Evolutionary conservation across 2,113 vertebrate species (phyloP).

Genomic region (Typhlomys cinereus): DNA sequence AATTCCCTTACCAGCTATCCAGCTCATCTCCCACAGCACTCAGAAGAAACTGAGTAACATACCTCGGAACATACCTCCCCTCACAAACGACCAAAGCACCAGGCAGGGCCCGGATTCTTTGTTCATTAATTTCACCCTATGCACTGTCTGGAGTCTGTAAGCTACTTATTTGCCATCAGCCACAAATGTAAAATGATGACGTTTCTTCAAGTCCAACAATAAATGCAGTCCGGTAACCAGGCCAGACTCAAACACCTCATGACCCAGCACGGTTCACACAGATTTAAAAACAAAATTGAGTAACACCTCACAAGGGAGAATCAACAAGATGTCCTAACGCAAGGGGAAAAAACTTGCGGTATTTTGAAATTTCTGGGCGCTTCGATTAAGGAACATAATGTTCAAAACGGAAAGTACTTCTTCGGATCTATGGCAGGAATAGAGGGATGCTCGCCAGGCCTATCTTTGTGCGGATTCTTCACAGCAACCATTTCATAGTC

Average conservation of each 20-base stretch:
- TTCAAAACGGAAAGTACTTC: constrained; percentile 36
- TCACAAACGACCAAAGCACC: background rate
- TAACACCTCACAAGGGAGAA: constrained; percentile 16
- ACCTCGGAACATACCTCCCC: constrained; percentile 1
- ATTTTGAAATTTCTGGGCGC: background rate
- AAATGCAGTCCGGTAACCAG: constrained; percentile 41
- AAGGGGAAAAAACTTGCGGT: background rate
- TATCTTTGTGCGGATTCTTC: constrained; percentile 64
- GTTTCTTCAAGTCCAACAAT: constrained; percentile 51
- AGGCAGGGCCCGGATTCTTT: constrained; percentile 18
- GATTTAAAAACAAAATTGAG: constrained; percentile 55
- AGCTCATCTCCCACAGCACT: constrained; percentile 33
- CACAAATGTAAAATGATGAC: constrained; percentile 39
- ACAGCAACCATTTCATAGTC: constrained; percentile 72
- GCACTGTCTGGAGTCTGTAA: constrained; percentile 11
- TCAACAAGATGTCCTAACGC: constrained; percentile 32
- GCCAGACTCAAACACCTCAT: constrained; percentile 51
- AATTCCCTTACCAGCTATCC: constrained; percentile 48
- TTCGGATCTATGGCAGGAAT: background rate
- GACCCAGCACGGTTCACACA: background rate
- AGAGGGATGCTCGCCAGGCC: constrained; percentile 63
- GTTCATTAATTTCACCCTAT: background rate
- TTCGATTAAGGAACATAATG: background rate
- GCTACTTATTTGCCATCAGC: constrained; percentile 29
- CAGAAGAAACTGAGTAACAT: constrained; percentile 50